Base-by-base conservation (phyloP, 2,797 vertebrate species). In the Tangara arthus region DNA sequence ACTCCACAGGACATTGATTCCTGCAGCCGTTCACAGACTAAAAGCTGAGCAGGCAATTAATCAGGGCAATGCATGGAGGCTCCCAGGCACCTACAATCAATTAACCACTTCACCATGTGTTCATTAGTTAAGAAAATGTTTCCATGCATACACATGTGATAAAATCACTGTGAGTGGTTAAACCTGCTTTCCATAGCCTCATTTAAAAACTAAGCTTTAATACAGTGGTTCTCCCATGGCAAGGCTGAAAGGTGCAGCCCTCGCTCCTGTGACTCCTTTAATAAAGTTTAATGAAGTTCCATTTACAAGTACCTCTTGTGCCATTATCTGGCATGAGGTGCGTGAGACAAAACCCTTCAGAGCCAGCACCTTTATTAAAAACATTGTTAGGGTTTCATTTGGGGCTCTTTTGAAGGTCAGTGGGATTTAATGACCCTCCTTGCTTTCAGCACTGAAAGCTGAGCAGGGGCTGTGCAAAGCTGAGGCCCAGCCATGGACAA, bases 391-490 rank as follows among this genome's bases (percentile, higher is more conserved):
- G 27, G n/a, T 50, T 87, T 60, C 37, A 26, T 60, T 2, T 82
- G 18, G 20, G 41, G 27, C 6, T 70, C 9, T 42, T 81, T 53
- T 37, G 68, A 69, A 70, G 52, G 52, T 77, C 71, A 55, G 24
- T 0, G 8, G 19, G 35, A 63, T 90, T 88, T 85, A 88, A 44
- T 47, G 39, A 63, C 34, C 12, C 14, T 46, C 47, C 18, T 80
- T 1, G 0, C 55, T 87, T 80, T 50, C 47, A 28, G 18, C 0
- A 1, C 42, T 0, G 0, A 87, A 91, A 82, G 28, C 42, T 3
- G 5, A 89, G 50, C 21, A 37, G 32, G 8, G 34, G 9, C 44
- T 64, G 12, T 0, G 1, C 1, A 8, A 84, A 78, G 32, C 53
- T 2, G 2, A 24, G 41, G 26, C 37, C 52, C 21, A 60, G 56